Percentiles rank a stretch among this genome's conserved stretches.
These are phyloP conservation scores for Eristalinus aeneus DNA, from an alignment of 2,888 invertebrate genomes.

Conservation along the genomic window DNA sequence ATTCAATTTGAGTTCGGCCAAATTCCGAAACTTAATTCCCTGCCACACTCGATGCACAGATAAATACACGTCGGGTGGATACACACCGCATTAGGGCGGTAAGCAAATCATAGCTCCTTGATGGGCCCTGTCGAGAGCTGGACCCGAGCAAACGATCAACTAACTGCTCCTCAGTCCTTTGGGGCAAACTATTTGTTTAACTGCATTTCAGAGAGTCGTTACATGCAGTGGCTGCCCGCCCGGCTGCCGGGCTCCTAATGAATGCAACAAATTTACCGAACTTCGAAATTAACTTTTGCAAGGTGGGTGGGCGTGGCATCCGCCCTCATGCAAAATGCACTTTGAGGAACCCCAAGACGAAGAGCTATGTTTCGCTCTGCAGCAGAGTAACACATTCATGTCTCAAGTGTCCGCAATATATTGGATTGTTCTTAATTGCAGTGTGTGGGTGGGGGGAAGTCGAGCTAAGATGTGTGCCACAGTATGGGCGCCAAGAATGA, in stretches of 20 bases:
- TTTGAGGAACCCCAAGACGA: constrained; percentile 29
- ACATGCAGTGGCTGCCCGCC: constrained; percentile 7
- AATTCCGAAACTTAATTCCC: constrained; percentile 52
- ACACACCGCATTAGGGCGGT: constrained; percentile 1
- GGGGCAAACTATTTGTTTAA: constrained; percentile 62
- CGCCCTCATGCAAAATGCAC: constrained; percentile 14
- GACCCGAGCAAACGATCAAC: constrained; percentile 42
- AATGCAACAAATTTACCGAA: constrained; percentile 51
- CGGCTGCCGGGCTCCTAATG: constrained; percentile 22
- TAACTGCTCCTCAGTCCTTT: constrained; percentile 54
- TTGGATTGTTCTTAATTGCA: constrained; percentile 8
- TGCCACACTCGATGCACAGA: constrained; percentile 36
- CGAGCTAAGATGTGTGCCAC: background rate
- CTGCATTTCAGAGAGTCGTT: constrained; percentile 50
- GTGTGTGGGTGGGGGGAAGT: background rate
- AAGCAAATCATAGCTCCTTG: constrained; percentile 51
- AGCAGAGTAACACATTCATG: constrained; percentile 27
- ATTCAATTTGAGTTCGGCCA: constrained; percentile 56
- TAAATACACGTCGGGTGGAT: constrained; percentile 18
- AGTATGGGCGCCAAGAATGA: background rate
- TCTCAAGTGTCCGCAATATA: background rate
- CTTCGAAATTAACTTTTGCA: constrained; percentile 57
- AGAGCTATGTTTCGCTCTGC: constrained; percentile 22
- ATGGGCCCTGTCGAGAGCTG: constrained; percentile 9
- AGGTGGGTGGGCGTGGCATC: background rate